Evolutionary conservation across 2,113 vertebrate species (phyloP).

Genomic region (Crypturellus undulatus): DNA sequence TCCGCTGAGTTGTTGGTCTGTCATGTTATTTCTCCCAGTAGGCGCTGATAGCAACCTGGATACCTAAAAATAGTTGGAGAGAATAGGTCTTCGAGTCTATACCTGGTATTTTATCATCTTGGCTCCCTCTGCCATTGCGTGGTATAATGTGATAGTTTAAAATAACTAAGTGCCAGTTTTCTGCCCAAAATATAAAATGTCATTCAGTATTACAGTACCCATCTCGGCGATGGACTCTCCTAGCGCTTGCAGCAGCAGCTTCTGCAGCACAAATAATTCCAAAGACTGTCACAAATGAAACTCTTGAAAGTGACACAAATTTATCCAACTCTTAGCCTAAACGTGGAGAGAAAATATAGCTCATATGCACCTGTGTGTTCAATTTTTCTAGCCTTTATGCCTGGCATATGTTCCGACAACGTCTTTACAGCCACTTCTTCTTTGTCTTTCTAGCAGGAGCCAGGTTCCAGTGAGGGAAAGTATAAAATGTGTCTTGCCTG

Average conservation of each 20-base stretch:
- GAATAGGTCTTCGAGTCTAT: not conserved
- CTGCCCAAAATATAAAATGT: conserved; percentile 9
- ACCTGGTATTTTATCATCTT: conserved; percentile 1
- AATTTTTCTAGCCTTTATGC: not conserved
- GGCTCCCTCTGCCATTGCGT: not conserved
- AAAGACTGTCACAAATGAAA: not conserved
- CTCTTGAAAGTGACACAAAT: not conserved
- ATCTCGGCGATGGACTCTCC: not conserved
- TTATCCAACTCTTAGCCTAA: not conserved
- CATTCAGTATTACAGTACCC: conserved; percentile 10
- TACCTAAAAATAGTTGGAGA: conserved; percentile 46
- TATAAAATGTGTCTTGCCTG: not conserved
- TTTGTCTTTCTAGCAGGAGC: not conserved
- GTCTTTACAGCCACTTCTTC: not conserved
- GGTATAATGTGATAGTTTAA: conserved; percentile 12
- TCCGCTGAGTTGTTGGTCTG: conserved; percentile 17
- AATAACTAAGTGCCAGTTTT: conserved; percentile 43
- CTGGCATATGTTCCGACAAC: rapidly evolving
- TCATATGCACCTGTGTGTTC: not conserved
- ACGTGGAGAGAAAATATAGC: not conserved
- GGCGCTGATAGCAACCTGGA: conserved; percentile 21
- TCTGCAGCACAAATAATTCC: not conserved
- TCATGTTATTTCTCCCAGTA: conserved; percentile 11
- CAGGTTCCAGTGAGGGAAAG: not conserved
- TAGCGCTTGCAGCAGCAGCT: not conserved